A percentile compares a stretch with the other conserved stretches of the same genome.
Evolutionary conservation across 37 sponge, comb jelly and placozoan genomes (phyloP).

Genomic region (Petrosia ficiformis): DNA sequence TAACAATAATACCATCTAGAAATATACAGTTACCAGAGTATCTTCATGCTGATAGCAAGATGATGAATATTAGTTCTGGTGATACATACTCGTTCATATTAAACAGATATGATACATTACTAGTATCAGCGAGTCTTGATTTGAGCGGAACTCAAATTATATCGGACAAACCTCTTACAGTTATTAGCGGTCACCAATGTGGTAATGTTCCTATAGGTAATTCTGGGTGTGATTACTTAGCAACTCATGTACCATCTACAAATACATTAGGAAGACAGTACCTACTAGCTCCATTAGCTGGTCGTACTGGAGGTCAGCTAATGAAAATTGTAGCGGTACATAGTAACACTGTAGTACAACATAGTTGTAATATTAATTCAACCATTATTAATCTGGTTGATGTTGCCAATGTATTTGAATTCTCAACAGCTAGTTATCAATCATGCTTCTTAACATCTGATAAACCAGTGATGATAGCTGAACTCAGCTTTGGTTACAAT

Average conservation of each 20-base stretch:
- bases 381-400: not conserved
- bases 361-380: not conserved
- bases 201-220: not conserved
- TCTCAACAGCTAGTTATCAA: not conserved
- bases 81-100: no score
- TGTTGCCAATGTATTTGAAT: not conserved
- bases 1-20: slow-evolving; percentile 2
- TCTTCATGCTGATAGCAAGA: no score
- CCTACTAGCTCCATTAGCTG: not conserved
- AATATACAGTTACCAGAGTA: not conserved
- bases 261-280: not conserved
- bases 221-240: not conserved
- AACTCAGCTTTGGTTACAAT: slow-evolving; percentile 1
- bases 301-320: not conserved
- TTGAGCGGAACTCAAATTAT: not conserved
- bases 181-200: slow-evolving; percentile 1
- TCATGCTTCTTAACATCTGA: slow-evolving; percentile 1
- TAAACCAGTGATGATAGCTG: slow-evolving; percentile 3
- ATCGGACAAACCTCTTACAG: slow-evolving; percentile 4
- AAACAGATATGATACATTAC: no score
- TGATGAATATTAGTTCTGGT: no score
- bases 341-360: not conserved
- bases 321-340: not conserved
- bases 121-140: no score
- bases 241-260: not conserved